A percentile compares a stretch with the other conserved stretches of the same genome.
Conservation (phyloP, 92 coral and sea anemone genomes). For the Parazoanthus swiftii region DNA sequence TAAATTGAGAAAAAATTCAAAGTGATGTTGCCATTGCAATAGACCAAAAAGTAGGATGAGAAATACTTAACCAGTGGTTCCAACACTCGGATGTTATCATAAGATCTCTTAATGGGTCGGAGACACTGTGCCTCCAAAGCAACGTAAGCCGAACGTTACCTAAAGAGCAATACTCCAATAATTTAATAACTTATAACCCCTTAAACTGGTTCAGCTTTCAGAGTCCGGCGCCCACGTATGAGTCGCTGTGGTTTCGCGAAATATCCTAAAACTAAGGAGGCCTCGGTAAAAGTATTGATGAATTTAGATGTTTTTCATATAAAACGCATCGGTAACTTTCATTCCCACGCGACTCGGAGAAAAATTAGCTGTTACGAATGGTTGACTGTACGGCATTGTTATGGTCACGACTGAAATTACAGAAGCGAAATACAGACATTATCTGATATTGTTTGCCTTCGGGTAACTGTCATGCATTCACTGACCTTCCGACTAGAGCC, state of each 20-base stretch:
- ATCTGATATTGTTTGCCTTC: conserved; percentile 3
- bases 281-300: too few relatives aligned
- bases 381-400: neutral
- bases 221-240: too few relatives aligned
- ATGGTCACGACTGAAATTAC: neutral
- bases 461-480: neutral
- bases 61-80: neutral
- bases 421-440: neutral
- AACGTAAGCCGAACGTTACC: neutral
- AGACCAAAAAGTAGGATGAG: neutral
- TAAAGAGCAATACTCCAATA: neutral
- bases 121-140: neutral
- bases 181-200: too few relatives aligned
- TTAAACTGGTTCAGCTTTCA: too few relatives aligned
- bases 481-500: neutral
- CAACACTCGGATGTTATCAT: neutral
- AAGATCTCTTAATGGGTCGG: neutral
- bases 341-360: neutral
- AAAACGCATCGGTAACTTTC: neutral
- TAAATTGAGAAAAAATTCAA: neutral
- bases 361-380: neutral
- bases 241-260: too few relatives aligned
- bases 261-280: too few relatives aligned
- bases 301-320: too few relatives aligned
- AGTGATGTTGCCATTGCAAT: neutral